Evolutionary conservation across 2,113 vertebrate genomes (phyloP), one percentile per base, ranked within the genome.

Genomic region (Morone chrysops): DNA sequence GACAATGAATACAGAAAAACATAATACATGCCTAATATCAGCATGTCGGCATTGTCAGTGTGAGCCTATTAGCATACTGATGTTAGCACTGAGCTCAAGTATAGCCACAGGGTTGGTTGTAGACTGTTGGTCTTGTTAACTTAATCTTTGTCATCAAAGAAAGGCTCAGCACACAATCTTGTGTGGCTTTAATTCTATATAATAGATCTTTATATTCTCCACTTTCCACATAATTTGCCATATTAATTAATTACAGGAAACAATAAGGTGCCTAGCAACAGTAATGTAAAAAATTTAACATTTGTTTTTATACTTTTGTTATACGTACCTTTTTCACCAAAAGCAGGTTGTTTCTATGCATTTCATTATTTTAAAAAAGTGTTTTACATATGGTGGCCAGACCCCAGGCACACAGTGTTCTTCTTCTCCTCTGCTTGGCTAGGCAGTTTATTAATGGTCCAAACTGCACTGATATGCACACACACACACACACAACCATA

Each of bases 381-480:
- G 11, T 70, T 51, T 56, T 70, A 31, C 60, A 78, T 73, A 59
- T 81, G 22, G 60, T 31, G 60, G 54, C 36, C 57, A n/a, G 22
- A 45, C 20, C 10, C 47, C 38, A 60, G 56, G 67, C 68, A 47
- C 63, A 78, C 40, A 83, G 22, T 63, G 66, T 75, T 89, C 78
- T 48, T 89, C 78, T 48, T 79, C 74, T 51, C 8, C 36, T 48
- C 51, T 65, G 53, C 45, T 62, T 47, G 36, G 73, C 57, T 25
- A 65, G 60, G 63, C 38, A 69, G 77, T 56, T 78, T 40, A 68
- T 57, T 79, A 50, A 22, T 53, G 20, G 13, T 25, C 38, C n/a
- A 51, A 62, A 75, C 31, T 38, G 41, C 56, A 43, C 61, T 78
- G 56, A 41, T n/a, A 20, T 45, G 41, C 56, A 69, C 56, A 69